These are phyloP conservation scores for Heliconius cydno DNA, from an alignment of 2,888 invertebrate species.

Conservation along the genomic window DNA sequence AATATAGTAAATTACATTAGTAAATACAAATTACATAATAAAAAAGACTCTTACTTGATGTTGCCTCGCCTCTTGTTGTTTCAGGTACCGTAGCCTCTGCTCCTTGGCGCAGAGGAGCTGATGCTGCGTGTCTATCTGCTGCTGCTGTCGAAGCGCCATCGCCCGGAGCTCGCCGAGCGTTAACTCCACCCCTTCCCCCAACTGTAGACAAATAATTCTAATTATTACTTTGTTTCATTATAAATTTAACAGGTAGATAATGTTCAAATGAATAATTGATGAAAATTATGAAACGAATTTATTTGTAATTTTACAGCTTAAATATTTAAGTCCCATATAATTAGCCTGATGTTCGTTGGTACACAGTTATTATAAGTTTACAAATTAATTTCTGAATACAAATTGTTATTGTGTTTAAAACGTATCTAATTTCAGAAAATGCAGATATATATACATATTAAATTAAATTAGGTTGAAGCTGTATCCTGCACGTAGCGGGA, in stretches of 20 bases:
- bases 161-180: slow-evolving; percentile 98
- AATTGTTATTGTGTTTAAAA: background rate
- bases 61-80: slow-evolving; percentile 94
- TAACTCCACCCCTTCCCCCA: slow-evolving; percentile 96
- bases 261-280: background rate
- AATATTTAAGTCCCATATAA: background rate
- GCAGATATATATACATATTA: too few relatives aligned
- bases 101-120: slow-evolving; percentile 95
- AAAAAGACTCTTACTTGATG: slow-evolving; percentile 76
- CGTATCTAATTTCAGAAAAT: too few relatives aligned
- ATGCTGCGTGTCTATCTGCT: slow-evolving; percentile 98
- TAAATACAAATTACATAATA: background rate
- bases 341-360: background rate
- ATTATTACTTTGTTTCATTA: background rate
- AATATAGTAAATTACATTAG: background rate
- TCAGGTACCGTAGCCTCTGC: slow-evolving; percentile 95
- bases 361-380: background rate
- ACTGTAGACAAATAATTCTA: slow-evolving; percentile 81
- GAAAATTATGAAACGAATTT: background rate
- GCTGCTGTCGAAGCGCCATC: slow-evolving; percentile 98
- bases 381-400: background rate
- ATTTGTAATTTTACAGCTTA: background rate
- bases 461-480: too few relatives aligned
- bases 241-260: background rate
- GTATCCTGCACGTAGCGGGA: too few relatives aligned